Evolutionary conservation across 1,140 invertebrate genomes (phyloP).

Genomic region (Euschistus heros): DNA sequence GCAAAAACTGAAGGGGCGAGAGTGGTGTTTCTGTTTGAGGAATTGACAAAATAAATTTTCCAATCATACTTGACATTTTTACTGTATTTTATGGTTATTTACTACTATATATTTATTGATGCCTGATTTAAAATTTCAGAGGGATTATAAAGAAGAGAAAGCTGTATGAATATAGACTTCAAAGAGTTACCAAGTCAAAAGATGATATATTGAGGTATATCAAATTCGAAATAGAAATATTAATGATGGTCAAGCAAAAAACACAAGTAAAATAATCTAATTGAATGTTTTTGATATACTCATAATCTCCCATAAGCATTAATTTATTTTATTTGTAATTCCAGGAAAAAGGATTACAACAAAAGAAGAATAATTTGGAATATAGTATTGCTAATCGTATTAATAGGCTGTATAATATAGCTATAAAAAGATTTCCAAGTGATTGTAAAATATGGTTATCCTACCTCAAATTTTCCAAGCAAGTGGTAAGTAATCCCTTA

Average conservation of each 20-base stretch:
- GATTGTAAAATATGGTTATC: constrained; percentile 59
- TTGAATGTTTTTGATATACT: background rate
- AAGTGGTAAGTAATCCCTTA: constrained; percentile 38
- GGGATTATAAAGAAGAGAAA: constrained; percentile 55
- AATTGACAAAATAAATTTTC: too few relatives aligned
- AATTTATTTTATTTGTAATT: constrained; percentile 1
- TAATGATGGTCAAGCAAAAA: constrained; percentile 49
- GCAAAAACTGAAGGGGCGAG: background rate
- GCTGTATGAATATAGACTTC: constrained; percentile 59
- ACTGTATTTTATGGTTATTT: background rate
- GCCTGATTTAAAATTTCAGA: constrained; percentile 36
- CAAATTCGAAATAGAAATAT: constrained; percentile 55
- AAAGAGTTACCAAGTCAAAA: constrained; percentile 51
- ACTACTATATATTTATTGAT: background rate
- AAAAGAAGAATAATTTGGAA: constrained; percentile 55
- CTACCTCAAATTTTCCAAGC: constrained; percentile 58
- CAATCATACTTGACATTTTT: background rate
- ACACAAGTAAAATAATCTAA: constrained; percentile 35
- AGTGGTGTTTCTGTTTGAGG: too few relatives aligned
- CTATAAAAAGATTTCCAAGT: constrained; percentile 48
- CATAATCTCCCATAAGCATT: background rate
- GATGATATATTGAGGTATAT: constrained; percentile 63
- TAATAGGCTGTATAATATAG: constrained; percentile 50
- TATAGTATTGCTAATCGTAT: constrained; percentile 50
- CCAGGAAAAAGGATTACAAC: constrained; percentile 44